Evolutionary conservation across 2,113 vertebrate species (phyloP).

Genomic region (Tichodroma muraria): DNA sequence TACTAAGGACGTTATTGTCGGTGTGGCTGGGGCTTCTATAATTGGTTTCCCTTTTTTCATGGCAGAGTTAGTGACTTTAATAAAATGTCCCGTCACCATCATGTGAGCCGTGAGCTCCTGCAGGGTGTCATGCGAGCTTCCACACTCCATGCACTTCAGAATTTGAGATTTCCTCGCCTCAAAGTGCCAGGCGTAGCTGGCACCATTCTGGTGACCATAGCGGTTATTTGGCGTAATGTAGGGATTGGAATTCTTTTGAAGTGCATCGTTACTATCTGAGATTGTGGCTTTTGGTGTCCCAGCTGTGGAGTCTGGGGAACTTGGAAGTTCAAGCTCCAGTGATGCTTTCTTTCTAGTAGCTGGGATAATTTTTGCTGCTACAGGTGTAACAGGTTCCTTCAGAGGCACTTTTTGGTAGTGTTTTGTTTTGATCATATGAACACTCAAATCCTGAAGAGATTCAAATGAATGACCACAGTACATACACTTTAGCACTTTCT

Average conservation of each 20-base stretch:
- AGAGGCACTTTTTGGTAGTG: slow-evolving; percentile 99
- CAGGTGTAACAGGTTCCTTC: slow-evolving; percentile 96
- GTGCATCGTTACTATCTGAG: slow-evolving; percentile 77
- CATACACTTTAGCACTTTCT: slow-evolving; percentile 99
- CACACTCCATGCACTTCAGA: slow-evolving; percentile 98
- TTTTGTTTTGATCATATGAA: slow-evolving; percentile 99
- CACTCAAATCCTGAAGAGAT: slow-evolving; percentile 97
- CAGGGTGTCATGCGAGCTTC: slow-evolving; percentile 93
- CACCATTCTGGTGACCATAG: slow-evolving; percentile 96
- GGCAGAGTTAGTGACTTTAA: slow-evolving; percentile 97
- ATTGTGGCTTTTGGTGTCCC: slow-evolving; percentile 85
- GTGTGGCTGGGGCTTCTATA: slow-evolving; percentile 79
- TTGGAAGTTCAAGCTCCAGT: slow-evolving; percentile 89
- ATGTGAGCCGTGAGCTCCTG: slow-evolving; percentile 98
- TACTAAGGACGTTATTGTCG: slow-evolving; percentile 67
- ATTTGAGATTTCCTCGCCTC: slow-evolving; percentile 98
- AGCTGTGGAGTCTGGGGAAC: slow-evolving; percentile 93
- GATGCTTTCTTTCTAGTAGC: slow-evolving; percentile 88
- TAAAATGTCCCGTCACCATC: slow-evolving; percentile 99
- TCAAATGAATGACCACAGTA: slow-evolving; percentile 99
- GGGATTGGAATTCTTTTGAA: slow-evolving; percentile 89
- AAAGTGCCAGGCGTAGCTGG: slow-evolving; percentile 99
- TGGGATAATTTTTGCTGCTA: slow-evolving; percentile 92
- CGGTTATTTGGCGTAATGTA: slow-evolving; percentile 97
- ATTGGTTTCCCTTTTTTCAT: slow-evolving; percentile 98